Base-by-base conservation (phyloP, 2,888 invertebrate species). In the Nowickia ferox region DNA sequence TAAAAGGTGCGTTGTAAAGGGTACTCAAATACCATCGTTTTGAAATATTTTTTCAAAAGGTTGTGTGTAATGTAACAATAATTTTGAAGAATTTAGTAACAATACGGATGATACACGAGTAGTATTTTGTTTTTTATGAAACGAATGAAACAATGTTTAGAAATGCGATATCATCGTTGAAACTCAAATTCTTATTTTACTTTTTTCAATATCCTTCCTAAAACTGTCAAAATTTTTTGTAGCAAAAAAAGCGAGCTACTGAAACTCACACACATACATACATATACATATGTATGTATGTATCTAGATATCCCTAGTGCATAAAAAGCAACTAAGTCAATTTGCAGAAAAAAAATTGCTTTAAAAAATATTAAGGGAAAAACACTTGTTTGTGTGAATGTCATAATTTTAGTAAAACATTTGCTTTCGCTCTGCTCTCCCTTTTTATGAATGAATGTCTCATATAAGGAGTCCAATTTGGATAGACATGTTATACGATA, bases 171-270 rank as follows among this genome's bases (percentile, higher is more conserved):
- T 40, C n/a, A 38, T 65, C 30, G 19, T 53, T 61, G 30, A 30
- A 30, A 30, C 10, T 22, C 22, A 9, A 3, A 8, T 55, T 11
- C 2, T 19, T 40, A 15, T 76, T 66, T 19, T 53, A 15, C 5
- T 40, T 42, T 57, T 44, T 51, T 42, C 59, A 22, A 74, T 66
- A 44, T 66, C 65, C 65, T 68, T 75, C 66, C 59, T 74, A 61
- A 75, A 81, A 75, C 42, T 81, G 74, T 68, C 81, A 68, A 68
- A 74, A 80, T 30, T 80, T 5, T 61, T 72, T 72, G 42, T 8
- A 48, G 15, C 44, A 40, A 44, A 63, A n/a, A 38, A 61, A 53
- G 6, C 30, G 30, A 30, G 30, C 30, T 6, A 30, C 30, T 30
- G 30, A 6, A 30, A 30, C 30, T 30, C 30, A 30, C 5, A 30